phyloP scores from a whole-genome alignment of 2,797 vertebrate genomes.

The Lepus townsendii region DNA sequence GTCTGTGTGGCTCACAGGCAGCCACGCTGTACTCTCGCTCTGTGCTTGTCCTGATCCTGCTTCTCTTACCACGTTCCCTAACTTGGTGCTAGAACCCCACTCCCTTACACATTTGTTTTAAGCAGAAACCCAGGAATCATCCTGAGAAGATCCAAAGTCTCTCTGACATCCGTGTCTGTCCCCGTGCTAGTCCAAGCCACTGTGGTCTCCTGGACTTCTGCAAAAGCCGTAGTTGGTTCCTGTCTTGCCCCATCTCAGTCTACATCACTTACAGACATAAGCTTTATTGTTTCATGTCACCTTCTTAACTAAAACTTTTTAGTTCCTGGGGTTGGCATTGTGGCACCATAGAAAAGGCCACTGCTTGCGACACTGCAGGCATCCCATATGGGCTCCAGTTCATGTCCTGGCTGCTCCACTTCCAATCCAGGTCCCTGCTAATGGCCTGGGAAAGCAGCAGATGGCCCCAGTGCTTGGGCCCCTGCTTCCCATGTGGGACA shows the following conservation, averaged over 20 bases:
- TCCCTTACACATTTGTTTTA: background rate
- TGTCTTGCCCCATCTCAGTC: background rate
- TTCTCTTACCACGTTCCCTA: background rate
- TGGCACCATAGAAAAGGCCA: no score
- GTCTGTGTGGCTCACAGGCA: background rate
- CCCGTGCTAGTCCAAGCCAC: background rate
- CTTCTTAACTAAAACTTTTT: background rate
- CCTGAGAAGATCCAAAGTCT: background rate
- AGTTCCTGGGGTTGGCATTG: background rate
- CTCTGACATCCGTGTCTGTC: conserved; percentile 13
- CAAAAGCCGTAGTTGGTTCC: background rate
- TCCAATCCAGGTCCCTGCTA: no score
- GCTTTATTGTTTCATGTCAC: background rate
- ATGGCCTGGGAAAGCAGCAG: no score
- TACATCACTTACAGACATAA: background rate
- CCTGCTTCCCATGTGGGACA: no score
- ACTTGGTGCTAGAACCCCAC: background rate
- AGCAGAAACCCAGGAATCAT: background rate
- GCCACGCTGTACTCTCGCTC: background rate
- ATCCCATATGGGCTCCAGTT: no score
- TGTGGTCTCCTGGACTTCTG: background rate
- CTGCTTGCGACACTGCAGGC: no score
- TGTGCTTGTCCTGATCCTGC: background rate
- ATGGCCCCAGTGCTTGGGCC: no score
- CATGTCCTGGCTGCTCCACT: no score